These are phyloP conservation scores for Myopa testacea DNA, from an alignment of 2,888 invertebrate genomes.

Conservation along the genomic window DNA sequence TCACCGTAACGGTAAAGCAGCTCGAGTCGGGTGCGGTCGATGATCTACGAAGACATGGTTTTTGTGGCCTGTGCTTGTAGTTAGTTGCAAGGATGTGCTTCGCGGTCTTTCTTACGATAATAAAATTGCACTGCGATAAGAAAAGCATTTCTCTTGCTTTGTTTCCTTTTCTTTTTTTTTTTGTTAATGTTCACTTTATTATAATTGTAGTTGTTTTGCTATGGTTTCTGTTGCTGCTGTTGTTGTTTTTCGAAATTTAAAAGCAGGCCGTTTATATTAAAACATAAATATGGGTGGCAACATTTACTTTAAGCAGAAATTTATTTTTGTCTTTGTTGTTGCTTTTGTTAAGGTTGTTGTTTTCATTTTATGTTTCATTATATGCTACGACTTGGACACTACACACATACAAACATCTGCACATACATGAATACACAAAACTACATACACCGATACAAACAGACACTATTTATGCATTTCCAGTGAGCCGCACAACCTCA, in stretches of 20 bases:
- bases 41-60: conserved; percentile 25
- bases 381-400: no score
- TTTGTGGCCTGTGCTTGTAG: not conserved
- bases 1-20: conserved; percentile 12
- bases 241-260: conserved; percentile 26
- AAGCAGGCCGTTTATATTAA: not conserved
- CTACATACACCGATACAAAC: not conserved
- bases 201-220: not conserved
- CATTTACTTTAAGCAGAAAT: conserved; percentile 11
- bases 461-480: conserved; percentile 28
- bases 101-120: conserved; percentile 3
- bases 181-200: not conserved
- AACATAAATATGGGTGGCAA: conserved; percentile 27
- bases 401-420: no score
- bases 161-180: not conserved
- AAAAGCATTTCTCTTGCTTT: conserved; percentile 8
- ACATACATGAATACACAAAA: not conserved
- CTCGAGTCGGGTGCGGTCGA: conserved; percentile 13
- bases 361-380: no score
- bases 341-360: no score
- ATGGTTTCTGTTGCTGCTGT: conserved; percentile 2
- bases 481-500: conserved; percentile 23
- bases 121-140: conserved; percentile 30
- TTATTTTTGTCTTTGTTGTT: conserved; percentile 8
- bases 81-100: not conserved